Percentiles rank a stretch among this genome's conserved stretches.
phyloP scores from a whole-genome alignment of 2,888 invertebrate species.

The Drosophila phalerata region DNA sequence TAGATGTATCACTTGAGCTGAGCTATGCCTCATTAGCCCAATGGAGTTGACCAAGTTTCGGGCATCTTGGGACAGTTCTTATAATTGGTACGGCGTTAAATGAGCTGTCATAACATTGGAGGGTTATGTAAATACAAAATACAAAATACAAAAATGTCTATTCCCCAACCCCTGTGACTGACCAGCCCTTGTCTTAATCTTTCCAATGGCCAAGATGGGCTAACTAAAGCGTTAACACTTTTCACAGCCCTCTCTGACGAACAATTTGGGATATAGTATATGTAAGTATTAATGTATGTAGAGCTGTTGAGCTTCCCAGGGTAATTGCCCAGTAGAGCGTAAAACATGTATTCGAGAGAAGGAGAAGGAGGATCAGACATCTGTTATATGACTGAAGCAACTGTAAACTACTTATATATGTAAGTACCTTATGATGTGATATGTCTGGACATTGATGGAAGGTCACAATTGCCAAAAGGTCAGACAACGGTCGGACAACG shows the following conservation, averaged over 20 bases:
- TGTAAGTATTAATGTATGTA: conserved; percentile 7
- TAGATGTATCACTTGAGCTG: conserved; percentile 1
- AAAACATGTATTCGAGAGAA: conserved; percentile 31
- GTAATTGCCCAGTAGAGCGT: conserved; percentile 60
- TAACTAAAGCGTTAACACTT: conserved; percentile 63
- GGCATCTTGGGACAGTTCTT: conserved; percentile 10
- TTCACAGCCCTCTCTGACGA: conserved; percentile 1
- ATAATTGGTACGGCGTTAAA: conserved; percentile 63
- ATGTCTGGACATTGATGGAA: conserved; percentile 39
- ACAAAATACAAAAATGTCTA: too few relatives aligned
- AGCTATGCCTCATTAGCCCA: conserved; percentile 39
- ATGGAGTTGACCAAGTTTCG: conserved; percentile 22
- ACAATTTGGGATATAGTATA: neutral
- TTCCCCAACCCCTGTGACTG: conserved; percentile 1
- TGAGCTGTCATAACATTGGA: conserved; percentile 75
- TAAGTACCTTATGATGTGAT: conserved; percentile 63
- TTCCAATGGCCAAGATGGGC: conserved; percentile 18
- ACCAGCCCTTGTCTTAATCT: conserved; percentile 26
- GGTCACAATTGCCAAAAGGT: conserved; percentile 8
- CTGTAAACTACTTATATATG: conserved; percentile 35
- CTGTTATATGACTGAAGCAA: conserved; percentile 30
- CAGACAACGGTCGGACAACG: conserved; percentile 37
- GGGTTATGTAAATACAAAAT: conserved; percentile 37
- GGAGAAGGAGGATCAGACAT: neutral
- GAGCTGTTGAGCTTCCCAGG: conserved; percentile 48